phyloP scores from a whole-genome alignment of 2,797 vertebrate genomes.

The Galagoides demidoff region DNA sequence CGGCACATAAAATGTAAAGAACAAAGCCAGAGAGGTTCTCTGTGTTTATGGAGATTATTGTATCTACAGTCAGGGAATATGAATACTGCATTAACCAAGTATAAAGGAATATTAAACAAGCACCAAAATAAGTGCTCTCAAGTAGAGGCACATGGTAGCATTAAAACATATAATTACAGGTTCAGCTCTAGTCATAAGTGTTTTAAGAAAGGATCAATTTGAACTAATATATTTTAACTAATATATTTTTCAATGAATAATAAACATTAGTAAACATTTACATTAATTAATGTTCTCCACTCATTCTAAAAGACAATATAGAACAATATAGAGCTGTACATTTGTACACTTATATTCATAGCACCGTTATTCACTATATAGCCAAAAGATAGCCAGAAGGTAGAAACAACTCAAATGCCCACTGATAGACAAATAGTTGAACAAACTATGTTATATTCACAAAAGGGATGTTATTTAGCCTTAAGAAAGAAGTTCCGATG shows the following conservation, averaged over 20 bases:
- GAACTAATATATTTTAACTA: background rate
- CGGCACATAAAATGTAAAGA: background rate
- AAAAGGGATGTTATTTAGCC: background rate
- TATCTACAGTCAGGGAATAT: background rate
- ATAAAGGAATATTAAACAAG: background rate
- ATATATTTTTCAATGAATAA: background rate
- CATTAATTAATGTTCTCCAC: background rate
- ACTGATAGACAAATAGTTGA: background rate
- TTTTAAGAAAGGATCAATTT: background rate
- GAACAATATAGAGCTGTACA: background rate
- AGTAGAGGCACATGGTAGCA: background rate
- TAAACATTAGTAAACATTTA: background rate
- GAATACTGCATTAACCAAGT: background rate
- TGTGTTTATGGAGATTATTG: background rate
- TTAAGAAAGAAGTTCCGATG: background rate
- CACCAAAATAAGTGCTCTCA: background rate
- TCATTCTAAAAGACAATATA: background rate
- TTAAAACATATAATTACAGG: background rate
- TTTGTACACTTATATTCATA: background rate
- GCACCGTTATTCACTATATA: background rate
- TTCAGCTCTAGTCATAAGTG: background rate
- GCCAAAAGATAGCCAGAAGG: background rate
- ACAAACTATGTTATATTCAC: background rate
- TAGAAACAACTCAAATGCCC: background rate
- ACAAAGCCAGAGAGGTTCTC: background rate